Evolutionary conservation across 2,113 vertebrate genomes (phyloP), one percentile per base, ranked within the genome.

Genomic region (Nothoprocta pentlandii): DNA sequence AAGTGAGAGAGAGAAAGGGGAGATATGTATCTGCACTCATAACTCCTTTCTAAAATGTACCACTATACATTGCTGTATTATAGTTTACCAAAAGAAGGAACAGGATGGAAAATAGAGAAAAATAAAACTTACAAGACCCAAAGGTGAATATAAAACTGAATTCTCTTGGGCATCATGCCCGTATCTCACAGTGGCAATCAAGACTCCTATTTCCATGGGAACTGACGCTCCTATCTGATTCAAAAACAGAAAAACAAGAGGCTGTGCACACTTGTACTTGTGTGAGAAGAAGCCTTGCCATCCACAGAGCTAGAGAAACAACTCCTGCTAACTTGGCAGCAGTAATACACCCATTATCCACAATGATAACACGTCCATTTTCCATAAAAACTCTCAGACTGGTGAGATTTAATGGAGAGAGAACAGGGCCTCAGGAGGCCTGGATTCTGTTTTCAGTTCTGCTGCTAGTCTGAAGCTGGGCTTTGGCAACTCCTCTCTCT

Each of bases 361-460:
- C 17, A 63, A 83, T 16, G 51, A 63, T 9, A 88, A 88, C 87
- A 83, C 16, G 54, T 0, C 2, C 23, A n/a, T 62, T 78, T 83
- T 49, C 79, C 77, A 85, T 20, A 69, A 5, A 56, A 90, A 80
- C 5, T 41, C 56, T 5, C 56, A 74, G 59, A 46, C 46, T 85
- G 70, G 77, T 25, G 46, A 92, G 51, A 49, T 36, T 47, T 68
- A 74, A 83, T 4, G 13, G 67, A 74, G 59, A 56, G 12, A 71
- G 13, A 92, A 51, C 51, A 25, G 6, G 61, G 34, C 25, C 84
- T 73, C 46, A 62, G 70, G 61, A 62, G 26, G 44, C 42, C 26
- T 82, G 67, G 53, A 42, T 82, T 87, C 69, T 77, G 34, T 88
- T 92, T 88, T 78, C 64, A 78, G 23, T 77, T 94, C 61, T 75